phyloP scores from a whole-genome alignment of 2,113 vertebrate genomes.

The Euleptes europaea region DNA sequence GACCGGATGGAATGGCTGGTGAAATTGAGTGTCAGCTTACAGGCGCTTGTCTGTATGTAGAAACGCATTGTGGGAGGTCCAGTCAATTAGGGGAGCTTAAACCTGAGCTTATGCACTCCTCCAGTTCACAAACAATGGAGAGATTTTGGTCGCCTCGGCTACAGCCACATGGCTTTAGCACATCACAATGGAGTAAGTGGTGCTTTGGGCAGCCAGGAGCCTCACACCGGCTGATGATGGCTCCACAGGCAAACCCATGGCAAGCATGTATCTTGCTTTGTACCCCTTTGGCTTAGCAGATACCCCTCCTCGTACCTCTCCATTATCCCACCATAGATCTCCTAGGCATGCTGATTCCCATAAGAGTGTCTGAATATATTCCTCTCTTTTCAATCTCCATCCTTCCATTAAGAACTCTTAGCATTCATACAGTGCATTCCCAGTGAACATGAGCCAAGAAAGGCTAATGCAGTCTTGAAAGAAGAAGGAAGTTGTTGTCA shows the following conservation, averaged over 20 bases:
- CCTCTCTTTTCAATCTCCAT: too few relatives aligned
- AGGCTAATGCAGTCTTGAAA: too few relatives aligned
- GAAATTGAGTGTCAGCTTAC: background rate
- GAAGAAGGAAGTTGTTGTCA: too few relatives aligned
- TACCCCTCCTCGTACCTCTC: background rate
- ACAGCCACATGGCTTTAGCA: background rate
- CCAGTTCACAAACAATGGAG: background rate
- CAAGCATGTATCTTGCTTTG: background rate
- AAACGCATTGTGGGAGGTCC: background rate
- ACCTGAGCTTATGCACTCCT: background rate
- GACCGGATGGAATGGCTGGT: background rate
- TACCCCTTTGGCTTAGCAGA: background rate
- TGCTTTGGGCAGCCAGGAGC: background rate
- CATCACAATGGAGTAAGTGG: background rate
- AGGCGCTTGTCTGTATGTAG: background rate
- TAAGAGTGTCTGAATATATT: background rate
- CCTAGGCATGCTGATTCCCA: background rate
- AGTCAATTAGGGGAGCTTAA: background rate
- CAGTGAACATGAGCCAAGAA: too few relatives aligned
- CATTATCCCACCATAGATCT: background rate
- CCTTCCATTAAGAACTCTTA: too few relatives aligned
- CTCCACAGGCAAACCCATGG: background rate
- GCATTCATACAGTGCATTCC: too few relatives aligned
- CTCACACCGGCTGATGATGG: background rate
- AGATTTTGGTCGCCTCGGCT: background rate